These are phyloP conservation scores for Anagyrus pseudococci DNA, from an alignment of 2,888 invertebrate genomes.

Conservation along the genomic window DNA sequence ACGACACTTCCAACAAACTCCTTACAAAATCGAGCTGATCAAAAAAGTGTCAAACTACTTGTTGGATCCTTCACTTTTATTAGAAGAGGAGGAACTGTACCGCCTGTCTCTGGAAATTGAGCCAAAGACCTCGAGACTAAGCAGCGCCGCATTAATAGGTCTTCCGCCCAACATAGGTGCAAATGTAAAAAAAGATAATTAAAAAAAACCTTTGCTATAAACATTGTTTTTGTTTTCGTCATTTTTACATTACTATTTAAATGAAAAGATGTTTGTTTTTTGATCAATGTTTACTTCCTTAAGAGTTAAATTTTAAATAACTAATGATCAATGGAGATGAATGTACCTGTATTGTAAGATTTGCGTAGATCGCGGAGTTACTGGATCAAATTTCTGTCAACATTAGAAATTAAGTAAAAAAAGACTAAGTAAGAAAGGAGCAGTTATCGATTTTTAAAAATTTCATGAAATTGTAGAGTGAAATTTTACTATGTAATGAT, in stretches of 20 bases:
- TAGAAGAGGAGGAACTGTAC: conserved; percentile 84
- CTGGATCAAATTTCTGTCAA: background rate
- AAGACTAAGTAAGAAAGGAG: too few relatives aligned
- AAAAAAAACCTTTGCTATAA: background rate
- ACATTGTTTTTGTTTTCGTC: background rate
- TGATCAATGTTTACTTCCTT: background rate
- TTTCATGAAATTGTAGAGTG: too few relatives aligned
- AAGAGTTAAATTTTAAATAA: background rate
- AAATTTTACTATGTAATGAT: background rate
- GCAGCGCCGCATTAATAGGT: conserved; percentile 58
- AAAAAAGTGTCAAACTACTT: conserved; percentile 82
- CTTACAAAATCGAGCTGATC: conserved; percentile 88
- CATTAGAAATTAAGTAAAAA: background rate
- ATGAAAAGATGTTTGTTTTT: background rate
- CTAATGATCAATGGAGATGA: background rate
- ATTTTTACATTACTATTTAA: background rate
- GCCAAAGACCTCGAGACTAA: conserved; percentile 73
- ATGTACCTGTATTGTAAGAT: background rate
- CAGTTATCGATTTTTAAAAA: too few relatives aligned
- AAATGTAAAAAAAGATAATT: conserved; percentile 41
- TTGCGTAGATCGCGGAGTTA: background rate
- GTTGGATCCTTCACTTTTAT: conserved; percentile 77
- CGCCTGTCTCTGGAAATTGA: conserved; percentile 83
- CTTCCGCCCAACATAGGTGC: conserved; percentile 41
- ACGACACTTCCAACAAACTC: conserved; percentile 88